phyloP scores from a whole-genome alignment of 2,113 vertebrate species.

The Scomber colias region DNA sequence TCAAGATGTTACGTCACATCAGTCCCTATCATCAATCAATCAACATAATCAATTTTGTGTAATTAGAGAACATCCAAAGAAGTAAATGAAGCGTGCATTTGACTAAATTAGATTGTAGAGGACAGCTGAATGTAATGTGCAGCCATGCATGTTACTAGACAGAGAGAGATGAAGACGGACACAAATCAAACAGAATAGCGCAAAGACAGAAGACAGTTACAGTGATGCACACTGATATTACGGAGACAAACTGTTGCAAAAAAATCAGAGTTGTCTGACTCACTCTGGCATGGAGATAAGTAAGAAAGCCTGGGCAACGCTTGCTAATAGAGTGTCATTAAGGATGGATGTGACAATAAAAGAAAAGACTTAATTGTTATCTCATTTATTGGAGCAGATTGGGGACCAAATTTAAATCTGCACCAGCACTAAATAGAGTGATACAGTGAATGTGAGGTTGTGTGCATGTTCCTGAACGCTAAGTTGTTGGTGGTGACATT shows the following conservation, averaged over 20 bases:
- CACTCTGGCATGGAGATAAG: neutral
- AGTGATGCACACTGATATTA: neutral
- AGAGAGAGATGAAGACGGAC: neutral
- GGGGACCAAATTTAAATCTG: neutral
- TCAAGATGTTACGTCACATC: too few relatives aligned
- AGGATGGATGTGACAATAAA: neutral
- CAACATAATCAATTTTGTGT: too few relatives aligned
- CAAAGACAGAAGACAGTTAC: neutral
- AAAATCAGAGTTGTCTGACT: neutral
- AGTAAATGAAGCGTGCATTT: neutral
- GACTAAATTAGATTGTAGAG: neutral
- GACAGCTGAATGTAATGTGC: too few relatives aligned
- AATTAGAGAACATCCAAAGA: neutral
- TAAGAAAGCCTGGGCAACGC: neutral
- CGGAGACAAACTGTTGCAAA: too few relatives aligned
- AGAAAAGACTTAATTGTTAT: neutral
- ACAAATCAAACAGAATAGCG: neutral
- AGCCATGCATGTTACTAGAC: too few relatives aligned
- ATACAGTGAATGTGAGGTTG: neutral
- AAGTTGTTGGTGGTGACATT: neutral
- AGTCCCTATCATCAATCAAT: too few relatives aligned
- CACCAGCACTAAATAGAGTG: neutral
- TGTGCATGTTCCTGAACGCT: neutral
- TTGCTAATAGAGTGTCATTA: neutral
- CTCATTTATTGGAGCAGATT: neutral